Base-by-base conservation (phyloP, 1,140 invertebrate genomes). In the Zaprionus capensis region DNA sequence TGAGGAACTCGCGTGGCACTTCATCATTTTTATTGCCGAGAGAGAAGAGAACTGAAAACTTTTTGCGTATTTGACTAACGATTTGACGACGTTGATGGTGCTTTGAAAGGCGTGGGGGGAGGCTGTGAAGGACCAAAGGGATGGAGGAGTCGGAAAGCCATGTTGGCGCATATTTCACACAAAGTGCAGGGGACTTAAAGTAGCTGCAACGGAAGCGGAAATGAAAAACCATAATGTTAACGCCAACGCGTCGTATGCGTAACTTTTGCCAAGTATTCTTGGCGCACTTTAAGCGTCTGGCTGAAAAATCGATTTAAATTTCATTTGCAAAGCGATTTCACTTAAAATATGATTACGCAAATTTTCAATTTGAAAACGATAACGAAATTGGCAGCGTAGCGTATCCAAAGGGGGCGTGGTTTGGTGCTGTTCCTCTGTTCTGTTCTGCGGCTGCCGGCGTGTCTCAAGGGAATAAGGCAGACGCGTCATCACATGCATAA, bases 331-430 rank as follows among this genome's bases (percentile, higher is more conserved):
- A 84, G 69, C 84, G 84, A 88, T 84, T 88, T 88, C 84, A 84
- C 84, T 88, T 81, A 88, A 84, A 88, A 88, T 88, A 78, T 88
- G 84, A 88, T 88, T 88, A 88, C 85, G 85, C 78, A 88, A 88
- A 88, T 88, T 88, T 88, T 84, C 84, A 88, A 88, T 88, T 88
- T 84, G 78, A 88, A 88, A 88, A 81, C 81, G 84, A 88, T 88
- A 88, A 88, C 84, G 75, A 76, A 88, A 88, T 88, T 86, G 83
- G 80, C 83, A 70, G 67, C 71, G 17, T 15, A 34, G 34, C 26
- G 12, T 44, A 71, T 12, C 14, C 31, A 12, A 28, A 26, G 11
- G 3, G n/a, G n/a, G 26, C 4, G 22, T 14, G 22, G 26, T 12
- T 4, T 1, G 4, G 2, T 24, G 14, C 4, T 1, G 22, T 49